Conservation (phyloP, 2,113 vertebrate species). For the Alexandromys fortis region DNA sequence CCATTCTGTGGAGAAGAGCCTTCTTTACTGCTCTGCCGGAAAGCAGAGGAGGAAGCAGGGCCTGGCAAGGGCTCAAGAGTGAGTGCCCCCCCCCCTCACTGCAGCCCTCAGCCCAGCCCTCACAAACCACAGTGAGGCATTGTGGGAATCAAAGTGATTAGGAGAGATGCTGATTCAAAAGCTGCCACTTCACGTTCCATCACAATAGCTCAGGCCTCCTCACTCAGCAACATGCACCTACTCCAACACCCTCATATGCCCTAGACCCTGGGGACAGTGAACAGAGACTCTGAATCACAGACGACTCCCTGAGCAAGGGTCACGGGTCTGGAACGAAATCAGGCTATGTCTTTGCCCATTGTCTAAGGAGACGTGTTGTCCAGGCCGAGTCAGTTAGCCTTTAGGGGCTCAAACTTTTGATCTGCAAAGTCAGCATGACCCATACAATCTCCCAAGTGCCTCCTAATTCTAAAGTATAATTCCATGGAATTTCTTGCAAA, state of each 20-base stretch:
- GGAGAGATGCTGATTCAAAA: background rate
- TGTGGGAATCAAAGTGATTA: background rate
- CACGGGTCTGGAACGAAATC: background rate
- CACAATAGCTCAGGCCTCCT: background rate
- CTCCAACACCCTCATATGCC: background rate
- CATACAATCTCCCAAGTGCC: background rate
- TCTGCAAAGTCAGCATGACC: background rate
- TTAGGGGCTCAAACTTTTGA: background rate
- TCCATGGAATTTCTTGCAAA: background rate
- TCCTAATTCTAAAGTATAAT: background rate
- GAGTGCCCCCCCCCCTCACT: background rate
- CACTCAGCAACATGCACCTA: background rate
- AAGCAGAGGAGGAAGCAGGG: background rate
- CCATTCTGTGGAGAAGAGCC: background rate
- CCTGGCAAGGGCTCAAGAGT: background rate
- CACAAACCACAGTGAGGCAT: background rate
- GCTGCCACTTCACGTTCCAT: background rate
- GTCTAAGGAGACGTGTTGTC: background rate
- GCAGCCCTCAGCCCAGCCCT: background rate
- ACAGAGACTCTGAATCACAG: background rate
- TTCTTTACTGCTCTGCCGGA: background rate
- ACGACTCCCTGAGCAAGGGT: background rate
- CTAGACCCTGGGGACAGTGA: background rate
- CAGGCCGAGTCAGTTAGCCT: background rate
- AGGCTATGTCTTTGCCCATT: background rate